Conservation (phyloP, 2,113 vertebrate genomes). For the Gymnorhina tibicen region DNA sequence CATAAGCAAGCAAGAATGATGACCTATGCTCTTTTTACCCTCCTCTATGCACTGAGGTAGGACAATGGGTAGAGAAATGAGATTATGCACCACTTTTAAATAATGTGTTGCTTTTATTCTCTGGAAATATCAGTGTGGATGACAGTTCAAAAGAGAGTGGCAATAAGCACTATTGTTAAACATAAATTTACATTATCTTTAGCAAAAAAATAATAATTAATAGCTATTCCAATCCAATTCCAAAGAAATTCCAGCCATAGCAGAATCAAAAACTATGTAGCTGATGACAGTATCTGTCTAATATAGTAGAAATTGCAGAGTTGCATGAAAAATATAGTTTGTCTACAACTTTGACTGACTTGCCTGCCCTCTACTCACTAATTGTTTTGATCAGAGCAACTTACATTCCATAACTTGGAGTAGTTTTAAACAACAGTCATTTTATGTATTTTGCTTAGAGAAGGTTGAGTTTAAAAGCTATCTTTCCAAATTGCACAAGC, state of each 20-base stretch:
- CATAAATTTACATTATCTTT: background rate
- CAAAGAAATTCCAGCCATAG: background rate
- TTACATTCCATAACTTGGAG: background rate
- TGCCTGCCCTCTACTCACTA: background rate
- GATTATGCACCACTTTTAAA: background rate
- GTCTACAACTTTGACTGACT: background rate
- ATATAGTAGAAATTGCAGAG: background rate
- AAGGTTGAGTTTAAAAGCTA: background rate
- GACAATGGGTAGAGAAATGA: background rate
- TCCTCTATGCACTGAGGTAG: background rate
- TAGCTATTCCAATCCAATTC: background rate
- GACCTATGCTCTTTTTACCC: background rate
- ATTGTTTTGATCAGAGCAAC: background rate
- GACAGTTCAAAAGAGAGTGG: background rate
- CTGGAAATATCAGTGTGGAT: background rate
- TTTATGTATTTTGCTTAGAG: background rate
- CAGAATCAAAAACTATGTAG: background rate
- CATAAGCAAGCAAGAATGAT: background rate
- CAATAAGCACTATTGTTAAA: background rate
- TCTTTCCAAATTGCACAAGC: background rate
- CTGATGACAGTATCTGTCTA: background rate
- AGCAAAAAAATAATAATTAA: background rate
- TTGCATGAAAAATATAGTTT: background rate
- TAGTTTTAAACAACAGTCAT: background rate
- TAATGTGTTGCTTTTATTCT: background rate